Conservation (phyloP, 2,888 invertebrate genomes). For the Crossocerus cetratus region DNA sequence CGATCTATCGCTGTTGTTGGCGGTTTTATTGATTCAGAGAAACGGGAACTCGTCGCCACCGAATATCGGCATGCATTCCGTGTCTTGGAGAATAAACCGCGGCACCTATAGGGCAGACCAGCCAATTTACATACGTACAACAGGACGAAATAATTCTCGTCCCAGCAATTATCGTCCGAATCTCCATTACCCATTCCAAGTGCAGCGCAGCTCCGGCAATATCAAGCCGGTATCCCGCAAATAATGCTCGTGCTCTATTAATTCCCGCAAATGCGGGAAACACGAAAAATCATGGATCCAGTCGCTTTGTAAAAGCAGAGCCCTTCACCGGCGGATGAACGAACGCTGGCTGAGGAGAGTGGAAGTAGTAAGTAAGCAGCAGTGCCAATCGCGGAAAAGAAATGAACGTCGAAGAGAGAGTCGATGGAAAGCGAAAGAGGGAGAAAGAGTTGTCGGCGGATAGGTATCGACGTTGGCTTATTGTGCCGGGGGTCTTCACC, state of each 20-base stretch:
- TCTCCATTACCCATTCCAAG: neutral
- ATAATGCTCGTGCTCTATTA: neutral
- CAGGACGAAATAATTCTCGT: neutral
- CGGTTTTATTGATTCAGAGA: neutral
- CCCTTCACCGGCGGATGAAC: too few relatives aligned
- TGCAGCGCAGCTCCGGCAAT: neutral
- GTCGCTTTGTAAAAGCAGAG: neutral
- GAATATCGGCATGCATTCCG: neutral
- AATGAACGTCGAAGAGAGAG: conserved; percentile 3
- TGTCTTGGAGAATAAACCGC: neutral
- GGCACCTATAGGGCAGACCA: neutral
- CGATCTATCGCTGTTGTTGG: neutral
- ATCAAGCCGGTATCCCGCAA: neutral
- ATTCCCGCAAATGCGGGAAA: neutral
- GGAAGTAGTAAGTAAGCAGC: neutral
- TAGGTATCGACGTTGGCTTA: conserved; percentile 54
- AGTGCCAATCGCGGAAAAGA: neutral
- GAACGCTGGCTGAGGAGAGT: too few relatives aligned
- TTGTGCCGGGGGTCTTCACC: conserved; percentile 42
- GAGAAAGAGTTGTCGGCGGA: conserved; percentile 28
- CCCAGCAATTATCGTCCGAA: neutral
- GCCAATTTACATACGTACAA: neutral
- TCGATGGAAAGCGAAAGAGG: neutral
- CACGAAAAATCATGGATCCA: neutral
- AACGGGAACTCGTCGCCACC: neutral